Evolutionary conservation across 2,888 invertebrate species (phyloP).

Genomic region (Ectemnius continuus): DNA sequence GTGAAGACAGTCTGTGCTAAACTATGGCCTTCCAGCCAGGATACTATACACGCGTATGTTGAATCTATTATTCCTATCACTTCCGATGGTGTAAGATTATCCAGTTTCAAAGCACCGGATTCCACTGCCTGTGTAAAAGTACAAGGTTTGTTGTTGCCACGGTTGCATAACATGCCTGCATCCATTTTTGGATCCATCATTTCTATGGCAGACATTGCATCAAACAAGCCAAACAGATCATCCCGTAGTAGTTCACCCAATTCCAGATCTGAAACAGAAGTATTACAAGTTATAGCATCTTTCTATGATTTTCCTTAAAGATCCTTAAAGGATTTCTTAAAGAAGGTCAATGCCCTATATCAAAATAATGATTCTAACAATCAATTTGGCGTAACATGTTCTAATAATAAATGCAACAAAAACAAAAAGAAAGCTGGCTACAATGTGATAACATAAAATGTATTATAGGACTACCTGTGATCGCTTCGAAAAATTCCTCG

Average conservation of each 20-base stretch:
- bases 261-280: slow-evolving; percentile 82
- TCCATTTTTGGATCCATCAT: slow-evolving; percentile 99
- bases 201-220: slow-evolving; percentile 99
- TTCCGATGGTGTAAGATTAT: slow-evolving; percentile 87
- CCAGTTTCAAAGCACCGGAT: slow-evolving; percentile 88
- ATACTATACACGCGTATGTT: slow-evolving; percentile 94
- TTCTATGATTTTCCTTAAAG: not conserved
- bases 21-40: slow-evolving; percentile 98
- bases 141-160: slow-evolving; percentile 89
- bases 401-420: not conserved
- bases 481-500: slow-evolving; percentile 82
- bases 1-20: slow-evolving; percentile 98
- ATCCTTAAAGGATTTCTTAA: not conserved
- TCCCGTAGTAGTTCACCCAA: slow-evolving; percentile 96
- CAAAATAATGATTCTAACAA: no score
- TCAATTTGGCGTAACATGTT: no score
- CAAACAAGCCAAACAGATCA: slow-evolving; percentile 93
- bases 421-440: slow-evolving; percentile 8
- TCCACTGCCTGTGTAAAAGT: slow-evolving; percentile 92
- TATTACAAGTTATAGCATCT: not conserved
- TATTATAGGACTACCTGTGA: slow-evolving; percentile 79
- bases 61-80: slow-evolving; percentile 96
- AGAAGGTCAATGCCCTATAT: no score
- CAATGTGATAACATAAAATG: slow-evolving; percentile 13
- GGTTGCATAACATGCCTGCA: slow-evolving; percentile 97